Evolutionary conservation across 2,888 invertebrate species (phyloP), one percentile per base, ranked within the genome.

Genomic region (Tipula helvola): DNA sequence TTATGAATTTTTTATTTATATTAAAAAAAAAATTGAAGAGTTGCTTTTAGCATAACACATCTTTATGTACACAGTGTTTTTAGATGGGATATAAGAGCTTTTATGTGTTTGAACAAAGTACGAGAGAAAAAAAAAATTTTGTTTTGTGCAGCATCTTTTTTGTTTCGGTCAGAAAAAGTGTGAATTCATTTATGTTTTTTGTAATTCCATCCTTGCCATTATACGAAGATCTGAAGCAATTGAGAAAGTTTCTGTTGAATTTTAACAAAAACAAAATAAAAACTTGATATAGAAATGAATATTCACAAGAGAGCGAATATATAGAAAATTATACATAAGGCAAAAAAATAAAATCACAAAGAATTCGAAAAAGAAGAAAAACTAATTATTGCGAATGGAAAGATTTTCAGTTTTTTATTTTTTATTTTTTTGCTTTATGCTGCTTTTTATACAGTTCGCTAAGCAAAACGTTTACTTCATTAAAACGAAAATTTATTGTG

Each of bases 371-470:
- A 71, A 12, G 71, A 71, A 71, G 71, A 71, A 71, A 71, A 71
- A 71, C 71, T 71, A 71, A 71, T 71, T 71, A 71, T 71, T 71
- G 71, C 71, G 71, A 71, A 71, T 71, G 71, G 28, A 71, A 71
- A 71, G 71, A 28, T 71, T 71, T 71, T 71, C n/a, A n/a, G n/a
- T 52, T 52, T 71, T 71, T 71, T 71, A 1, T 28, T 28, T 28
- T 28, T 28, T 28, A 2, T 28, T 28, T 28, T 28, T 28, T 28
- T 28, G 28, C 28, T 71, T 71, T 28, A 28, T 71, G 71, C 28
- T 71, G 71, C 71, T 71, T 71, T 71, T 71, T 71, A 71, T 71
- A 71, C 71, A 71, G 71, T 71, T 71, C 71, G 71, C 71, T 71
- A 71, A 71, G 71, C 71, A 71, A 71, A 71, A 71, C 71, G 71